Base-by-base conservation (phyloP, 2,888 invertebrate species). In the Drosophila austrosaltans region DNA sequence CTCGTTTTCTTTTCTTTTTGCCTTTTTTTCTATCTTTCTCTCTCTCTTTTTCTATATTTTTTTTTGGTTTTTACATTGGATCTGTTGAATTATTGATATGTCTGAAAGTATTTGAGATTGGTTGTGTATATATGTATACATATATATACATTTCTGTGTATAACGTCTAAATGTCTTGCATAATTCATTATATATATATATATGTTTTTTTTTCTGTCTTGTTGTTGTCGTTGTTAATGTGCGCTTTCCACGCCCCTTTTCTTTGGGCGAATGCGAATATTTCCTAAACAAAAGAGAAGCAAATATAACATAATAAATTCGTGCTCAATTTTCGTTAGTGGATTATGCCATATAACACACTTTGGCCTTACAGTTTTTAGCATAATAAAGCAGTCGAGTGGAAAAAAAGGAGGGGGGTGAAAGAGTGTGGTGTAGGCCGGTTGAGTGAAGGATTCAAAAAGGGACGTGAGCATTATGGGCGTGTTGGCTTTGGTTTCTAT, bases 291-390 rank as follows among this genome's bases (percentile, higher is more conserved):
- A 8, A 54, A 30, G 42, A 16, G 48, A 71, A 36, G 36, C 36
- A 36, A 70, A 72, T 71, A 72, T 72, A 86, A 82, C 82, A 83
- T 82, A 82, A 87, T 84, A 84, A 87, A 87, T 84, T 87, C 78
- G 77, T 72, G 85, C 84, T 82, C 84, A 84, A 87, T 84, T 87
- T 87, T 84, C 84, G 84, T 87, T 84, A 82, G 87, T 87, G 87
- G 84, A 84, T 84, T 84, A 84, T 84, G 85, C 87, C 77, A 83
- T 86, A 85, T 81, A 86, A 83, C 81, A 86, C 86, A 83, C 86
- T 86, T 82, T 86, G 69, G 81, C 77, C 65, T 65, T 79, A 69
- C 76, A 83, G 76, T 83, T 86, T 86, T 83, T 79, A 86, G 83
- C 83, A 86, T 83, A 86, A 81, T 81, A 81, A 83, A 83, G 81